These are phyloP conservation scores for Macrobrachium nipponense DNA, from an alignment of 1,140 invertebrate genomes.

Conservation along the genomic window DNA sequence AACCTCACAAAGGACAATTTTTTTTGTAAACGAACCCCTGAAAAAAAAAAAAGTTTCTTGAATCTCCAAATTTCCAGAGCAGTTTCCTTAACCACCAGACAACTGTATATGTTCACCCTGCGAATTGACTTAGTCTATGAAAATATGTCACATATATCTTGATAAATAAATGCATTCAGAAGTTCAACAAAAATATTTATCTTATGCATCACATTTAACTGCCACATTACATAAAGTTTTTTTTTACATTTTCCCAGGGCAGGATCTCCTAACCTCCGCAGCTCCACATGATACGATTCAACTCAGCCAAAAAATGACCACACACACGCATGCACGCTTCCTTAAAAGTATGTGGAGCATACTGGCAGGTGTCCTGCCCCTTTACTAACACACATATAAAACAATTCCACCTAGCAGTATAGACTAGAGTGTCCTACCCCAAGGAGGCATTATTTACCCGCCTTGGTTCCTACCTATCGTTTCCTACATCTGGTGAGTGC, in stretches of 20 bases:
- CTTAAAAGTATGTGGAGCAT: conserved; percentile 20
- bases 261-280: not conserved
- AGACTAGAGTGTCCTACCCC: conserved; percentile 36
- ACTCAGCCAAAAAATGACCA: not conserved
- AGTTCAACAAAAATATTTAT: conserved; percentile 53
- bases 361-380: conserved; percentile 28
- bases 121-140: conserved; percentile 52
- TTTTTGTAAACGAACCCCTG: no score
- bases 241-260: conserved; percentile 4
- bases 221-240: conserved; percentile 43
- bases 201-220: conserved; percentile 52
- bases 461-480: conserved; percentile 24
- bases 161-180: conserved; percentile 38
- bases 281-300: no score
- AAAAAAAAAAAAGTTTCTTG: no score
- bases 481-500: conserved; percentile 24
- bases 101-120: conserved; percentile 45
- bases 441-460: no score
- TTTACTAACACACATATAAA: conserved; percentile 57
- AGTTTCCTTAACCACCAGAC: not conserved
- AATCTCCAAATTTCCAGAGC: no score
- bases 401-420: conserved; percentile 54
- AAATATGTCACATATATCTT: conserved; percentile 49
- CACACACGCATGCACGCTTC: conserved; percentile 7
- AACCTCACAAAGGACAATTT: no score